A percentile compares a stretch with the other conserved stretches of the same genome.
These are phyloP conservation scores for Aplocera efformata DNA, from an alignment of 2,888 invertebrate species.

Conservation along the genomic window DNA sequence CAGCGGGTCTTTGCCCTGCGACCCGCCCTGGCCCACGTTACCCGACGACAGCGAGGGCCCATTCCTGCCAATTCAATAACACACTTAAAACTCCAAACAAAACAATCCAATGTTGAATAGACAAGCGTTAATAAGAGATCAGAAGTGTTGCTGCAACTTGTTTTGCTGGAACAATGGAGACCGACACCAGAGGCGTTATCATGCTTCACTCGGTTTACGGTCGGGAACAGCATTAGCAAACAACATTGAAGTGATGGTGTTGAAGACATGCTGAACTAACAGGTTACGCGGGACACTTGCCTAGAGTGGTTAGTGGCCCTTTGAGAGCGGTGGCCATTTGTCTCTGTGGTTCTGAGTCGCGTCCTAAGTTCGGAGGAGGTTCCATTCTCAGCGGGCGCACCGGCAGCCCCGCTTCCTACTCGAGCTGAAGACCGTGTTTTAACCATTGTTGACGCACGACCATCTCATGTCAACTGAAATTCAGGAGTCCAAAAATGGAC, in stretches of 20 bases:
- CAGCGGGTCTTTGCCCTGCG: constrained; percentile 72
- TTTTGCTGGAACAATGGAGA: constrained; percentile 1
- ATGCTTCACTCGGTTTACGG: constrained; percentile 11
- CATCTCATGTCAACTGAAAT: constrained; percentile 80
- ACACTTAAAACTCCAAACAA: constrained; percentile 15
- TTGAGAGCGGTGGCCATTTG: constrained; percentile 65
- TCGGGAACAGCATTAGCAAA: constrained; percentile 12
- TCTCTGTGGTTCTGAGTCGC: constrained; percentile 65
- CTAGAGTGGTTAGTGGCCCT: constrained; percentile 61
- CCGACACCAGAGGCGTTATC: constrained; percentile 23
- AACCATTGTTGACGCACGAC: constrained; percentile 78
- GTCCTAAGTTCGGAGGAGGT: constrained; percentile 67
- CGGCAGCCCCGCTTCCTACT: constrained; percentile 68
- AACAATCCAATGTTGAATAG: not conserved
- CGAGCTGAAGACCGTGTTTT: constrained; percentile 80
- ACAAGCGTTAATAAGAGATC: constrained; percentile 1
- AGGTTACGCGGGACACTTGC: constrained; percentile 81
- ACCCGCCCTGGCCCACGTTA: constrained; percentile 55
- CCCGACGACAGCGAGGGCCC: constrained; percentile 61
- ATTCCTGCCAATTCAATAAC: constrained; percentile 55
- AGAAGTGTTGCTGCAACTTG: too few relatives aligned
- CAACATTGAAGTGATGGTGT: constrained; percentile 8
- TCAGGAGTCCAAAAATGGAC: constrained; percentile 73
- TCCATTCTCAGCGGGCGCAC: constrained; percentile 69
- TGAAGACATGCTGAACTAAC: constrained; percentile 82